Conservation (phyloP, 37 sponge, comb jelly and placozoan species). For the Geodia barretti region DNA sequence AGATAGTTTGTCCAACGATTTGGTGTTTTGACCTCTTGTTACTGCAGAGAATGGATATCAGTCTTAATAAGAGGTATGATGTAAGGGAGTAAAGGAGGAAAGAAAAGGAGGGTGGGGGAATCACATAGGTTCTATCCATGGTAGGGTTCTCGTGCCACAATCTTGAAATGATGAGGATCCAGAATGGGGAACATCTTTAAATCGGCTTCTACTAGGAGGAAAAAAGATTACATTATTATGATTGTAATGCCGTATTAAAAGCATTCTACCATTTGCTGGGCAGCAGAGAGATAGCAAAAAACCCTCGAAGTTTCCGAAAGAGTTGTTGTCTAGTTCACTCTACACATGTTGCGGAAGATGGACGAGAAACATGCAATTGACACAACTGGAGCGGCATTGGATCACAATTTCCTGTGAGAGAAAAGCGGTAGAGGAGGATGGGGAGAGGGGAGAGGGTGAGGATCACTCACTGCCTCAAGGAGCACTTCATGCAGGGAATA, state of each 20-base stretch:
- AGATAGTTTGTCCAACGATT: neutral
- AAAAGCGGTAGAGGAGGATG: neutral
- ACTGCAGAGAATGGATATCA: neutral
- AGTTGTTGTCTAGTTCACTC: constrained; percentile 21
- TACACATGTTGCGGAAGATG: constrained; percentile 42
- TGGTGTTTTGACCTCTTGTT: constrained; percentile 37
- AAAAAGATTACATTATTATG: too few relatives aligned
- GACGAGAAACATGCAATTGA: constrained; percentile 41
- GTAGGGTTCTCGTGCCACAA: constrained; percentile 41
- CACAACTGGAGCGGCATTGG: constrained; percentile 12
- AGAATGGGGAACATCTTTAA: constrained; percentile 33
- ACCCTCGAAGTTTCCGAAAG: constrained; percentile 35
- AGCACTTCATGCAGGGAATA: constrained; percentile 60
- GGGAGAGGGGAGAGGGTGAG: too few relatives aligned
- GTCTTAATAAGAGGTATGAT: neutral
- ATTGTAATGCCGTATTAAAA: too few relatives aligned
- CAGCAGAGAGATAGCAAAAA: constrained; percentile 56
- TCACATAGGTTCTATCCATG: constrained; percentile 22
- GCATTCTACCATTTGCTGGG: constrained; percentile 62
- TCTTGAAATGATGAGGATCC: constrained; percentile 71
- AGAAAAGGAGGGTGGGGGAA: too few relatives aligned
- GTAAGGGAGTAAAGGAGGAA: too few relatives aligned
- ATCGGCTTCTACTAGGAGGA: constrained; percentile 7
- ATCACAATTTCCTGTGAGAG: constrained; percentile 33
- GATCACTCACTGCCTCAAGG: constrained; percentile 18